phyloP scores from a whole-genome alignment of 2,113 vertebrate species.

The Phalacrocorax carbo region DNA sequence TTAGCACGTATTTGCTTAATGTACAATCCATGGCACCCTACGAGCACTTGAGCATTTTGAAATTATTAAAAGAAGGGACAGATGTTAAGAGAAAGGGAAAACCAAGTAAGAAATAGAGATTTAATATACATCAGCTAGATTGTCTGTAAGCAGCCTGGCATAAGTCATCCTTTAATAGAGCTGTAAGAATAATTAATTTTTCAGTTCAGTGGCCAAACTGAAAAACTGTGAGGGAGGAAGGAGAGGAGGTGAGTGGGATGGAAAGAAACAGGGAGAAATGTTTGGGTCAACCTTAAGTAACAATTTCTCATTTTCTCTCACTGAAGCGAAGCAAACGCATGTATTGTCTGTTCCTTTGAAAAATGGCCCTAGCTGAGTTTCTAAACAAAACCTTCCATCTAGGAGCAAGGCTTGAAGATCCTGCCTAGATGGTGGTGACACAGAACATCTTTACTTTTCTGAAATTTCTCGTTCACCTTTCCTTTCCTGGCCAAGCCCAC shows the following conservation, averaged over 20 bases:
- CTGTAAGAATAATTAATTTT: constrained; percentile 67
- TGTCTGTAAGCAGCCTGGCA: background rate
- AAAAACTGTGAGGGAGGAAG: constrained; percentile 44
- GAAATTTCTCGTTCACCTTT: background rate
- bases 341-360: background rate
- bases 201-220: constrained; percentile 61
- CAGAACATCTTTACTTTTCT: background rate
- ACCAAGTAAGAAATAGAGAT: background rate
- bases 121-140: background rate
- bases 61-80: background rate
- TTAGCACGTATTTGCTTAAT: background rate
- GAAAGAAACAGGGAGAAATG: constrained; percentile 11
- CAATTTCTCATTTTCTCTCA: constrained; percentile 41
- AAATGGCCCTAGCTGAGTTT: background rate
- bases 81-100: background rate
- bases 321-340: constrained; percentile 21
- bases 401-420: background rate
- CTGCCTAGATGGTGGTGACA: background rate
- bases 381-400: background rate
- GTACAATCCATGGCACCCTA: fast-evolving
- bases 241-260: background rate
- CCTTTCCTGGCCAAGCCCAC: background rate
- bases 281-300: constrained; percentile 30
- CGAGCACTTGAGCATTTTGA: background rate
- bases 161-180: constrained; percentile 53